Base-by-base conservation (phyloP, 2,113 vertebrate genomes). In the Planiliza haematocheilus region DNA sequence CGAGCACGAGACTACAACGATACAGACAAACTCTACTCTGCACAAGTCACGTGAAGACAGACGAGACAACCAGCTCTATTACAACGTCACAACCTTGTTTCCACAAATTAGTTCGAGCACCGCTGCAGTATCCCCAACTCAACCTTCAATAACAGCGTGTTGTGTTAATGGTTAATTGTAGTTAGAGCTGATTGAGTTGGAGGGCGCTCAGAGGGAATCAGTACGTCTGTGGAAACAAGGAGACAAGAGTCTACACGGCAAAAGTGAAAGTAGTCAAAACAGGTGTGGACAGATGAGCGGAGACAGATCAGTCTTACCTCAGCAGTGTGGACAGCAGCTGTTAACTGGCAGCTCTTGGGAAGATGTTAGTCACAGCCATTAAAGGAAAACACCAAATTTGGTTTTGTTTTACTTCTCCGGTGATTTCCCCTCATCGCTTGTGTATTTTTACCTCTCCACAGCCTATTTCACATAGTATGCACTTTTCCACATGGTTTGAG, bases 151-250 rank as follows among this genome's bases (percentile, higher is more conserved):
- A 80, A 37, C 50, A 65, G 53, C 10, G 16, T 7, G 30, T 63
- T 6, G 38, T 76, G 55, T 71, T 69, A 38, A 41, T 17, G n/a
- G 20, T 18, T 17, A 56, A 51, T 53, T 56, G 77, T 16, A 45
- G 48, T 74, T 21, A 63, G 50, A 49, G 73, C 7, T 12, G 10
- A 67, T 51, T 34, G 37, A 78, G 41, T 34, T 68, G 49, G 14
- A 68, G 48, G 62, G 52, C 81, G 66, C 30, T 76, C 12, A 77
- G 59, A 62, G 45, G 46, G 53, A 69, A 76, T 48, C 42, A 69
- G 74, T 53, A 50, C 58, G 42, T 81, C 68, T 80, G 86, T 92
- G 90, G 92, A 93, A 94, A 94, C 89, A 91, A 92, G 90, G 88
- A 81, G 64, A 34, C 49, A 64, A n/a, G 63, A 80, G 70, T 55